Evolutionary conservation across 2,113 vertebrate genomes (phyloP), one percentile per base, ranked within the genome.

Genomic region (Hystrix brachyura): DNA sequence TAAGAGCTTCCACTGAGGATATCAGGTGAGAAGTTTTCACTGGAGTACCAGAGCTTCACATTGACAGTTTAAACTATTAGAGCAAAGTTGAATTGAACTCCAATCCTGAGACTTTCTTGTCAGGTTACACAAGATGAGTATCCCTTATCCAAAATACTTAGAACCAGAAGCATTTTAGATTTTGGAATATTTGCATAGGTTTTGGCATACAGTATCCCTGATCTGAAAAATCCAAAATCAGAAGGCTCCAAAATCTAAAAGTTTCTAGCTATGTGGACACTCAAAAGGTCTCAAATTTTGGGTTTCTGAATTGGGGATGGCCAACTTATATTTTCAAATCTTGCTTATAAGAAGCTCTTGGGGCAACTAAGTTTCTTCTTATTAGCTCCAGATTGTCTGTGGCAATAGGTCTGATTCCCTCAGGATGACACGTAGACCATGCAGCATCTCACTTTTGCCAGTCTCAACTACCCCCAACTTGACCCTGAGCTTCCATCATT

Each of bases 61-160:
- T 7, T 81, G 64, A 64, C 17, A 11, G 2, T 67, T 76, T 18
- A 38, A 76, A 69, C 57, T 46, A 34, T 59, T 90, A 38, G 29
- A 65, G 48, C 27, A 64, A 90, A 84, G 64, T 85, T 87, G 32
- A 62, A 21, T 94, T 79, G 15, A 79, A 94, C 48, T 81, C 48
- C 29, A 78, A 10, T 46, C 17, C 3, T 15, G 27, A 62, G 48
- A 1, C 7, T 53, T 80, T 80, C 55, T 83, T 86, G 12, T 60
- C 57, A 59, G 32, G 25, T 92, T 92, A 71, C 23, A 71, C 34
- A 43, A 27, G 34, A 25, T 32, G 71, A 78, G 5, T 55, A 46
- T 27, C 34, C 43, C 55, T 74, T 76, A 19, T 55, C 34, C 25
- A 76, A 19, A 67, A 86, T 76, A 38, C 38, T 18, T 64, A 43